Percentiles rank a stretch among this genome's conserved stretches.
Evolutionary conservation across 1,140 invertebrate genomes (phyloP).

Genomic region (Drosophila simulans): DNA sequence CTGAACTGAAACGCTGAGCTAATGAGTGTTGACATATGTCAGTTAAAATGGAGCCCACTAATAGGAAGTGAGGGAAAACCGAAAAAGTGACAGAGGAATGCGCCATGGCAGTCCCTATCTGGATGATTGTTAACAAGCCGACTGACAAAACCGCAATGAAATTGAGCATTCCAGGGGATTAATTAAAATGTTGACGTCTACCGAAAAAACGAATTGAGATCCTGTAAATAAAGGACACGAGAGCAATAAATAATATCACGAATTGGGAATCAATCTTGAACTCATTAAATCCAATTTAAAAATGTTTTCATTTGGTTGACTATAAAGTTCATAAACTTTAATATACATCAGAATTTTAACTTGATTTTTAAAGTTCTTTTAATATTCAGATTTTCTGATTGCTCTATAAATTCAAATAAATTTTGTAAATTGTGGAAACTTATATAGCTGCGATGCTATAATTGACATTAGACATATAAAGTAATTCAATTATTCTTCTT

Average conservation of each 20-base stretch:
- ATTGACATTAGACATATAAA: neutral
- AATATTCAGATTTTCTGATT: too few species aligned
- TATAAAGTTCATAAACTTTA: too few species aligned
- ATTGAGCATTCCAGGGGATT: conserved; percentile 62
- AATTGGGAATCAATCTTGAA: neutral
- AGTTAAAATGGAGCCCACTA: conserved; percentile 20
- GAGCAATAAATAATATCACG: neutral
- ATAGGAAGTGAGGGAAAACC: conserved; percentile 4
- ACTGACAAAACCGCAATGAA: conserved; percentile 61
- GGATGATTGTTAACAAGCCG: conserved; percentile 57
- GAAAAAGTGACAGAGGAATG: conserved; percentile 11
- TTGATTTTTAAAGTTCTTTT: too few species aligned
- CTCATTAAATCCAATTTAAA: neutral
- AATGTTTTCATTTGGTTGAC: neutral
- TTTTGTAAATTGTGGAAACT: too few species aligned
- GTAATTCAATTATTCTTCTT: neutral
- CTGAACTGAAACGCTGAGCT: conserved; percentile 35
- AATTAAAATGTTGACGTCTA: conserved; percentile 66
- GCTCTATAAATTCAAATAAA: too few species aligned
- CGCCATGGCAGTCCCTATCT: conserved; percentile 7
- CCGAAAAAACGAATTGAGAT: conserved; percentile 28
- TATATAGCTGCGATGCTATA: too few species aligned
- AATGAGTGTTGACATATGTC: conserved; percentile 68
- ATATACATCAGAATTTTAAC: too few species aligned
- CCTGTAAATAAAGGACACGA: neutral